These are phyloP conservation scores for Brevimyrus niger DNA, from an alignment of 2,113 vertebrate genomes.

Conservation along the genomic window DNA sequence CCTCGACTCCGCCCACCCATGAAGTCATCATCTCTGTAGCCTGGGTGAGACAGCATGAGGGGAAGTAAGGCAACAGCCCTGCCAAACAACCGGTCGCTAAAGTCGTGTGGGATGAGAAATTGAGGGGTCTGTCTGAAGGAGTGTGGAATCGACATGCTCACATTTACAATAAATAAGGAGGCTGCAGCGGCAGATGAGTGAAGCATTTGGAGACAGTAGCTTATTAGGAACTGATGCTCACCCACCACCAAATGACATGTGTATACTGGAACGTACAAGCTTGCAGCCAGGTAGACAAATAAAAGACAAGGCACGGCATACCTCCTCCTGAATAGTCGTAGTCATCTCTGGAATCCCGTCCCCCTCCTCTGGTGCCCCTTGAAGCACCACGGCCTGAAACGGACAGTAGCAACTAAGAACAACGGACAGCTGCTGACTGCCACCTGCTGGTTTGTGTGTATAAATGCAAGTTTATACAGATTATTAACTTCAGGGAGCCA, in stretches of 20 bases:
- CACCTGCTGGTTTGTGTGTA: not conserved
- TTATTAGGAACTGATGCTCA: not conserved
- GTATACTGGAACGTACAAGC: not conserved
- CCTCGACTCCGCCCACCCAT: constrained; percentile 77
- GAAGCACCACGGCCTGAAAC: constrained; percentile 78
- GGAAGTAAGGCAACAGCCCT: not conserved
- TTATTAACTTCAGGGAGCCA: too few species aligned
- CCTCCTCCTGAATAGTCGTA: constrained; percentile 66
- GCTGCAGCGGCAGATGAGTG: not conserved
- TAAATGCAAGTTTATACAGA: too few species aligned
- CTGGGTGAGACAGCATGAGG: constrained; percentile 46
- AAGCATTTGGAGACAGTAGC: not conserved
- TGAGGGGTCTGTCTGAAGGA: constrained; percentile 20
- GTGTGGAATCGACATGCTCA: not conserved
- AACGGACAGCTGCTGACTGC: constrained; percentile 19
- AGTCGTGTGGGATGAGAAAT: constrained; percentile 21
- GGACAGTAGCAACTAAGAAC: constrained; percentile 50
- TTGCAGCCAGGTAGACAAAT: not conserved
- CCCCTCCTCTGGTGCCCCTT: constrained; percentile 72
- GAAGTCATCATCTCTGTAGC: constrained; percentile 86
- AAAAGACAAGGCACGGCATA: constrained; percentile 29
- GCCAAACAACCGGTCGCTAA: constrained; percentile 9
- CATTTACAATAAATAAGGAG: not conserved
- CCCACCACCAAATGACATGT: not conserved
- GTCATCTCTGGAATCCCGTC: constrained; percentile 75